Evolutionary conservation across 2,888 invertebrate genomes (phyloP), one percentile per base, ranked within the genome.

Genomic region (Agapetus fuscipes): DNA sequence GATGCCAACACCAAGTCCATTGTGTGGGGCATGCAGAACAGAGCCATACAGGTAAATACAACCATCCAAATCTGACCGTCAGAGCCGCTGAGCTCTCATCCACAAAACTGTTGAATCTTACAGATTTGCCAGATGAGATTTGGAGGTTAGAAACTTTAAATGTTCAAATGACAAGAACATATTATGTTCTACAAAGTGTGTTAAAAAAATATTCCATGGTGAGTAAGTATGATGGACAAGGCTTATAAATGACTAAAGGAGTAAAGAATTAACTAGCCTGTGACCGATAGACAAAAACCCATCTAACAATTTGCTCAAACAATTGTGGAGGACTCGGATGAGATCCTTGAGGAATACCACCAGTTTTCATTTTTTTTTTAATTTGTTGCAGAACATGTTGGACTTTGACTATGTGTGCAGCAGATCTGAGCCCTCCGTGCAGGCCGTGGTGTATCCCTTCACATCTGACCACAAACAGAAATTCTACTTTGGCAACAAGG

Each of bases 401-500:
- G 94, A 95, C 60, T 95, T 94, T 61, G 95, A 95, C 65, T 94
- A 89, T 64, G 89, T 90, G 13, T 91, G 96, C 66, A 76, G 90
- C 15, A 72, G 97, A 53, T 64, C 74, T 35, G 85, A 87, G 54
- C 96, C 96, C 1, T 88, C 87, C 1, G 89, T 98, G 2, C 94
- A 91, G 1, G 96, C 96, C 17, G 87, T 97, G 59, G 93, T 97
- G 24, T 98, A 98, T 65, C 98, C 98, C 0, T 95, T 98, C 66
- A 94, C 87, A 10, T 95, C 95, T 0, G 96, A 98, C 62, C 97
- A 98, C 65, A 96, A 95, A 59, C 96, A 96, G 66, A 99, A 98
- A 63, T 98, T 91, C 69, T 99, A 99, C 62, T 98, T 96, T 83
- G 98, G 98, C 1, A 97, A 98, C 65, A 94, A 96, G 59, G 97